phyloP scores from a whole-genome alignment of 2,797 vertebrate genomes.

The Avahi laniger region DNA sequence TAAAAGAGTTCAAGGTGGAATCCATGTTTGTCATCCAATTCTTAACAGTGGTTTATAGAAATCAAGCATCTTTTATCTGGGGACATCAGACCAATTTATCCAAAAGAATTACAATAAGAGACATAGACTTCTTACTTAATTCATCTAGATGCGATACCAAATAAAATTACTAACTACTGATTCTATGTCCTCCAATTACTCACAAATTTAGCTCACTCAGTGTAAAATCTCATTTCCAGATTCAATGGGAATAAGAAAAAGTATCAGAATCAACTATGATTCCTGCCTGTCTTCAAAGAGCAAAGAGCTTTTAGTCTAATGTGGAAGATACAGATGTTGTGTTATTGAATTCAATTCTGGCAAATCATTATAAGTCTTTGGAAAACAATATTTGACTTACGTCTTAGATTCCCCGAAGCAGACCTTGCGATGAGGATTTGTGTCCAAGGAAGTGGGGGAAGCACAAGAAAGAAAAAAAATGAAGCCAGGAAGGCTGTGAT shows the following conservation, averaged over 20 bases:
- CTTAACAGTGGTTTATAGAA: background rate
- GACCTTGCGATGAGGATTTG: background rate
- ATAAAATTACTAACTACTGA: background rate
- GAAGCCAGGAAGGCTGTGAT: background rate
- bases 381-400: background rate
- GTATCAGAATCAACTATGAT: background rate
- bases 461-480: background rate
- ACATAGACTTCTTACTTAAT: background rate
- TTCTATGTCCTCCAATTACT: background rate
- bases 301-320: background rate
- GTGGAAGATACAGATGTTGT: background rate
- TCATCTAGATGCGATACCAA: background rate
- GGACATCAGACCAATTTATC: constrained; percentile 16
- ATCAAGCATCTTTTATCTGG: constrained; percentile 4
- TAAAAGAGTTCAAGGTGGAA: constrained; percentile 18
- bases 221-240: constrained; percentile 20
- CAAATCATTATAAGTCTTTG: background rate
- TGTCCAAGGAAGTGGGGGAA: background rate
- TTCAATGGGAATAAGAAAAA: background rate
- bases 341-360: background rate
- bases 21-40: background rate
- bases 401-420: background rate
- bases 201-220: background rate
- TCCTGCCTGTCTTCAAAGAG: background rate
- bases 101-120: background rate